Evolutionary conservation across 2,797 vertebrate genomes (phyloP), one percentile per base, ranked within the genome.

Genomic region (Galago senegalensis): DNA sequence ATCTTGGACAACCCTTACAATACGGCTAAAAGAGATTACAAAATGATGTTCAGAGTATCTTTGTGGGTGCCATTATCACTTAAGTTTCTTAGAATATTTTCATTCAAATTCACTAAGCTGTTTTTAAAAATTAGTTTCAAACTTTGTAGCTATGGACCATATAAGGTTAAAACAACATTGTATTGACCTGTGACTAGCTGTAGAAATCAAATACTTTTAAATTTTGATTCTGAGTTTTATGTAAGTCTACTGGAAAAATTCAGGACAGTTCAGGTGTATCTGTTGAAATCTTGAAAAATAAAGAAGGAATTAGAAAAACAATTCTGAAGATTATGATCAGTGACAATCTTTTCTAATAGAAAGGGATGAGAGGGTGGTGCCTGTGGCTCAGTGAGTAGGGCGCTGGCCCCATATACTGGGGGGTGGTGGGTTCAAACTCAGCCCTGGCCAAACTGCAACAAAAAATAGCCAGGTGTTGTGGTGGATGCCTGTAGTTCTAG

Each of bases 41-140:
- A 88, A 88, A n/a, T 72, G 43, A 0, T 69, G 20, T 43, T 87
- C 18, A 43, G 37, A 60, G 27, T 53, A 27, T 56, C 49, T 86
- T 58, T 46, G 70, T 61, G 3, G 23, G 5, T 82, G 31, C 31
- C 49, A 75, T 65, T 53, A 82, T 56, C 56, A 58, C 31, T 34
- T 76, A 56, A 75, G 2, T 18, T 87, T 12, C 40, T 83, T 37
- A 31, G 18, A 73, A 92, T 69, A 81, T 49, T 43, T 91, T 89
- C 89, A 34, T 95, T 72, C 89, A 79, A 73, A 87, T 83, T 95
- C 56, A 27, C 37, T 46, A 29, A 91, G 67, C 25, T 77, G 46
- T 43, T 53, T 49, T 61, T 31, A 89, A 88, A 87, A 70, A 65
- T 92, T 92, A 56, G 83, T n/a, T 37, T 49, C 43, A 53, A 4